Base-by-base conservation (phyloP, 1,140 invertebrate genomes). In the Calephelis virginiensis region DNA sequence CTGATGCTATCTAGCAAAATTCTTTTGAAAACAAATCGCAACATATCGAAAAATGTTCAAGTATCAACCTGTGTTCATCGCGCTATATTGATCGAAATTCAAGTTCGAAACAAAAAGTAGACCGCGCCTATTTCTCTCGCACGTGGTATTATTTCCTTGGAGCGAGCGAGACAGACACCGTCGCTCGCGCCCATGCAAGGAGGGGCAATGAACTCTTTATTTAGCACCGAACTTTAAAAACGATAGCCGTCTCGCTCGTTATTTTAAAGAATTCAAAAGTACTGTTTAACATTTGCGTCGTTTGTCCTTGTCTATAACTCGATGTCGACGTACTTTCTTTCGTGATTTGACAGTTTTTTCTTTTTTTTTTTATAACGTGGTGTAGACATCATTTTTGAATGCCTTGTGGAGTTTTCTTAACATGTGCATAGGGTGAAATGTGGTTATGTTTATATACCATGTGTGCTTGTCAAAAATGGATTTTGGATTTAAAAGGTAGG, bases 41-140 rank as follows among this genome's bases (percentile, higher is more conserved):
- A 63, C 9, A 63, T 47, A 38, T 53, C 14, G 45, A 56, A 65
- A 77, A 67, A 72, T 66, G 61, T 37, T 53, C 70, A 78, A 84
- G 77, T 78, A 83, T 69, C 80, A 88, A 88, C 77, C 67, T n/a
- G 69, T 61, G 50, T 66, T 49, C 49, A 73, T 73, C 78, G 80
- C 72, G 71, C 67, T 86, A 82, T 78, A 85, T 78, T 80, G 86
- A 86, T 89, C 84, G 80, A 83, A 85, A 85, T 86, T 86, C 83
- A 82, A 78, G 78, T 83, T 84, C 77, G 69, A 70, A 77, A 77
- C 80, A 86, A 85, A 85, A 88, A 88, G 85, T 85, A 73, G 78
- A 80, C 73, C 76, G 76, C 47, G 37, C 60, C 70, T 28, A 47
- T 81, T 81, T 78, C 72, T 13, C 53, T 78, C 77, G 45, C 67